Percentiles rank a stretch among this genome's conserved stretches.
These are phyloP conservation scores for Rhopalosiphum maidis DNA, from an alignment of 1,140 invertebrate genomes.

Conservation along the genomic window DNA sequence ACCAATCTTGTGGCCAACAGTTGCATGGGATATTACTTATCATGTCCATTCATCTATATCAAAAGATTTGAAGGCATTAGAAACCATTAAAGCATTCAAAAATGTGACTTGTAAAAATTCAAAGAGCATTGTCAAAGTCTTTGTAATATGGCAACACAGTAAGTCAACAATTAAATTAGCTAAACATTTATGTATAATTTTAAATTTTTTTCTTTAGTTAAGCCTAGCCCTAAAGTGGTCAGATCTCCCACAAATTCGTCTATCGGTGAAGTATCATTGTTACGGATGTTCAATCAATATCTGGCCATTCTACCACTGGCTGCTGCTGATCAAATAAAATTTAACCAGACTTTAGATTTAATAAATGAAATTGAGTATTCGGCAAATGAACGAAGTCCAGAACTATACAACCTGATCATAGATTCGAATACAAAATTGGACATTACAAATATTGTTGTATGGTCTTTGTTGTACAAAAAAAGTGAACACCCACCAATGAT, in stretches of 20 bases:
- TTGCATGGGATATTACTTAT: conserved; percentile 66
- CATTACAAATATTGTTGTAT: conserved; percentile 60
- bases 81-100: conserved; percentile 59
- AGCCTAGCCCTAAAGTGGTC: conserved; percentile 64
- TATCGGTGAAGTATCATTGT: conserved; percentile 68
- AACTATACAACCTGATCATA: not conserved
- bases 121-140: conserved; percentile 67
- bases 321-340: conserved; percentile 12
- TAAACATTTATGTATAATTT: not conserved
- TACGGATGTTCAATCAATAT: conserved; percentile 66
- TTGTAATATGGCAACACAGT: conserved; percentile 82
- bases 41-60: conserved; percentile 72
- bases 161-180: conserved; percentile 59
- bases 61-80: conserved; percentile 62
- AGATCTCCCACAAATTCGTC: conserved; percentile 65
- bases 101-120: conserved; percentile 60
- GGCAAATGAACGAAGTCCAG: not conserved
- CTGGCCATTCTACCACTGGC: conserved; percentile 62
- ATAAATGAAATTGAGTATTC: not conserved
- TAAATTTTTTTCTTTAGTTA: conserved; percentile 65
- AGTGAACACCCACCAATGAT: conserved; percentile 66
- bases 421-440: conserved; percentile 60
- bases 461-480: conserved; percentile 70
- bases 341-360: not conserved
- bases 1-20: conserved; percentile 65